Base-by-base conservation (phyloP, 2,113 vertebrate species). In the Physeter macrocephalus region DNA sequence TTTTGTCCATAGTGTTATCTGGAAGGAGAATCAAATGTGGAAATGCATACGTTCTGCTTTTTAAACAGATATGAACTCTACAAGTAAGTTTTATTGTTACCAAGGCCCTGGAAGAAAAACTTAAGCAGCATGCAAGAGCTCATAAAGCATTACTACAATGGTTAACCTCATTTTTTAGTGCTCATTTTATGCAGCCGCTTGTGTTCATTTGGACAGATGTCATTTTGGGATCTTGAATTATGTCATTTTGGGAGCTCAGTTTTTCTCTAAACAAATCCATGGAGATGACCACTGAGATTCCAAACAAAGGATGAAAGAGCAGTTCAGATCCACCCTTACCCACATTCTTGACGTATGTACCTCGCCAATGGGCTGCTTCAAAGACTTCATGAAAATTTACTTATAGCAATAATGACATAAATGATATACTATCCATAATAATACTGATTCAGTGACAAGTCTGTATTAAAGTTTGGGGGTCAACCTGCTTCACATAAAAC, bases 331-430 rank as follows among this genome's bases (percentile, higher is more conserved):
- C 3, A 21, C 17, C 2, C 31, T 6, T 31, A 43, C n/a, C 14
- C 9, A 23, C 4, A 2, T 15, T 31, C 54, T 78, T 67, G 59
- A 14, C 2, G 0, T 11, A 1, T 6, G 3, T 64, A 9, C 43
- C 54, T 49, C 3, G 0, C 4, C 54, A 78, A 2, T 5, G 27
- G 17, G 20, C 27, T 75, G 57, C n/a, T 4, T 46, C 15, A 54
- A 71, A 61, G 52, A 25, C 36, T 61, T 75, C 23, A 43, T 8
- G 8, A 92, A 49, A 23, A 61, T 66, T 41, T 41, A 31, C 41
- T 82, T 25, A 8, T 1, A 89, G 41, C 31, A 75, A 13, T 84
- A 41, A 85, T 10, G 49, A 34, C 31, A n/a, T 20, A 62, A 74
- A 20, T 39, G 36, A 25, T 14, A 82, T 2, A 43, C 52, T 18